Evolutionary conservation across 2,888 invertebrate species (phyloP).

Genomic region (Drosophila macrothrix): DNA sequence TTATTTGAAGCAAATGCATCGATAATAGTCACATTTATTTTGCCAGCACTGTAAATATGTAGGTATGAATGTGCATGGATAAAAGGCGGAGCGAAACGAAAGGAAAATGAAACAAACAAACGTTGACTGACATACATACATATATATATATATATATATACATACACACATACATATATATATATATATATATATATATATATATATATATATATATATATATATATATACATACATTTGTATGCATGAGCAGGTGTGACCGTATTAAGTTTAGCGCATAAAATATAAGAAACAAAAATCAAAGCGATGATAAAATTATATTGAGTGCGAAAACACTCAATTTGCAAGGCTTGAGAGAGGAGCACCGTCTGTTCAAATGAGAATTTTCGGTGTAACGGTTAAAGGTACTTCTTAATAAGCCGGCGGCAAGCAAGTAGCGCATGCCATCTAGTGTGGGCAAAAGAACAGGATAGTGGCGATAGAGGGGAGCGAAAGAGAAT

Average conservation of each 20-base stretch:
- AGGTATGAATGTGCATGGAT: not conserved
- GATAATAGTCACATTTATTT: not conserved
- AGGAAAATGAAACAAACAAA: constrained; percentile 14
- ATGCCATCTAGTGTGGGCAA: not conserved
- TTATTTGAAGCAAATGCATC: not conserved
- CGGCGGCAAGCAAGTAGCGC: constrained; percentile 2
- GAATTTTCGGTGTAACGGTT: not conserved
- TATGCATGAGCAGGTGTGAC: not conserved
- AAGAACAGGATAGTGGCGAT: not conserved
- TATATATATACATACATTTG: not conserved
- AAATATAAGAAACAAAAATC: not conserved
- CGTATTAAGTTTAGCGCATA: not conserved
- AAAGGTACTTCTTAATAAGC: not conserved
- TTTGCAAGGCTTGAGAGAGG: not conserved
- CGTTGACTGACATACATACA: not conserved
- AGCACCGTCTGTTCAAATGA: not conserved
- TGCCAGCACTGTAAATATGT: constrained; percentile 3
- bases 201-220: not conserved
- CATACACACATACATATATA: not conserved
- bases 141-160: too few species aligned
- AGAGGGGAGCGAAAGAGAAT: not conserved
- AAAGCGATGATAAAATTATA: not conserved
- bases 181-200: not conserved
- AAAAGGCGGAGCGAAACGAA: constrained; percentile 11
- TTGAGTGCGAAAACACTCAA: not conserved